Percentiles rank a stretch among this genome's conserved stretches.
Conservation (phyloP, 2,797 vertebrate genomes). For the Ctenopoma multispine region DNA sequence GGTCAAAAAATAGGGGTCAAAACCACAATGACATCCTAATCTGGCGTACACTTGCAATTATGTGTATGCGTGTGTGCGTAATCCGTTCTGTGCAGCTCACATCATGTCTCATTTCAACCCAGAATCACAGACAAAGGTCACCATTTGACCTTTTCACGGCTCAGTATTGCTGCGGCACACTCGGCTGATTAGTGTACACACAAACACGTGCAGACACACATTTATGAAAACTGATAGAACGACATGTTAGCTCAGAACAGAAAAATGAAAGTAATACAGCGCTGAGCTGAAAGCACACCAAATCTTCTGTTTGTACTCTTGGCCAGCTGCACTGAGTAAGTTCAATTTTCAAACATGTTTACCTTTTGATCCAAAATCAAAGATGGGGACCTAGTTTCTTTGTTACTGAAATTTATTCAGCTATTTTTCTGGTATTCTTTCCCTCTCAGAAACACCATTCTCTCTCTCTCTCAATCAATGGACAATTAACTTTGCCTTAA, state of each 20-base stretch:
- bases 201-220: conserved; percentile 42
- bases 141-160: conserved; percentile 79
- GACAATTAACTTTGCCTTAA: conserved; percentile 63
- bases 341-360: conserved; percentile 66
- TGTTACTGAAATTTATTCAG: conserved; percentile 57
- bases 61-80: conserved; percentile 47
- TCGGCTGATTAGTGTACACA: conserved; percentile 69
- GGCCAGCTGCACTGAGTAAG: conserved; percentile 38
- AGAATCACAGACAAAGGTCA: conserved; percentile 81
- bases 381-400: conserved; percentile 49
- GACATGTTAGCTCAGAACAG: conserved; percentile 36
- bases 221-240: conserved; percentile 41
- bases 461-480: conserved; percentile 54
- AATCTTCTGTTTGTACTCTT: conserved; percentile 59
- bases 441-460: conserved; percentile 40
- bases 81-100: conserved; percentile 66
- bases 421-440: conserved; percentile 54
- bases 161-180: conserved; percentile 66
- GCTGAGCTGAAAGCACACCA: conserved; percentile 52
- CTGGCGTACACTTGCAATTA: conserved; percentile 52
- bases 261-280: conserved; percentile 57
- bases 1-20: conserved; percentile 79
- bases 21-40: conserved; percentile 77
- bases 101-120: conserved; percentile 80
- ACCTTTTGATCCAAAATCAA: conserved; percentile 61